Base-by-base conservation (phyloP, 2,113 vertebrate species). In the Hyla sarda region DNA sequence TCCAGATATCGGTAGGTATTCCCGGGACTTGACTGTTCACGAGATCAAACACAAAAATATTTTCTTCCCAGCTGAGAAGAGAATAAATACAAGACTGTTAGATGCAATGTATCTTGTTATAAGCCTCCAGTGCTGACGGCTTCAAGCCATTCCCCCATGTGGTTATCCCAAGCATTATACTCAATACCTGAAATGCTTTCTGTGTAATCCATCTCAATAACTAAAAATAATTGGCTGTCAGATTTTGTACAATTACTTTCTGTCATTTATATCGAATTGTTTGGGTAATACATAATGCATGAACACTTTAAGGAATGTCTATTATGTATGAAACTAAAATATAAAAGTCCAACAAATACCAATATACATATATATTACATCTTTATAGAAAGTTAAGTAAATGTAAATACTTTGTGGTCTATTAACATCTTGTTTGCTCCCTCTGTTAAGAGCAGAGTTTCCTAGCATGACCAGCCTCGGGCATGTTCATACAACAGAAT, bases 41-140 rank as follows among this genome's bases (percentile, higher is more conserved):
- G 25, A 96, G 92, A 82, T 96, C 95, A 0, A 94, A 95, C n/a
- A 95, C 94, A 1, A 96, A 97, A 81, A 95, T 94, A 0, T 96
- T 96, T 88, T 96, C 95, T 82, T 95, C 94, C 95, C 95, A 96
- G 92, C 95, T 94, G 89, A 5, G 9, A 69, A 71, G 25, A 71
- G 83, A 19, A 58, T 83, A 82, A 81, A 82, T 54, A 85, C 52
- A 37, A 79, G 3, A 37, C 21, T 14, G 19, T 58, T 37, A 81
- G 37, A 11, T 47, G 37, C 4, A 2, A 34, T 25, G 32, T 13
- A n/a, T 11, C 1, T 32, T 67, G 3, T 69, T 28, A 11, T 23
- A 19, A 3, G 14, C 56, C 34, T n/a, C 23, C 17, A 45, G 28
- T 16, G n/a, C 13, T 75, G 25, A 6, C 12, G 1, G 7, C 21